A percentile compares a stretch with the other conserved stretches of the same genome.
These are phyloP conservation scores for Pseudococcus viburni DNA, from an alignment of 2,888 invertebrate species.

Conservation along the genomic window DNA sequence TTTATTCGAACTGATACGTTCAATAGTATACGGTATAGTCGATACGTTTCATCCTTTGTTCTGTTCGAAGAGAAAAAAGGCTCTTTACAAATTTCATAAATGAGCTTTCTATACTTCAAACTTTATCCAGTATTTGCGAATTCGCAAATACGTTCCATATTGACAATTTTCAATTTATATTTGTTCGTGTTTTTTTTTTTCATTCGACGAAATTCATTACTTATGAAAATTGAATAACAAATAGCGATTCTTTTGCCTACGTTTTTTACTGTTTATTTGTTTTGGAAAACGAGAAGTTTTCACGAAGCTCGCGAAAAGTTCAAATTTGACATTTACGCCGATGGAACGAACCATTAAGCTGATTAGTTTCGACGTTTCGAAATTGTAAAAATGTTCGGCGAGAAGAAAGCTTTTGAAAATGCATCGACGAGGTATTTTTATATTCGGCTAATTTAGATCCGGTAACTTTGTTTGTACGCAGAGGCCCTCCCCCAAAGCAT, in stretches of 20 bases:
- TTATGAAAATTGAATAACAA: not conserved
- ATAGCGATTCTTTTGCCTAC: not conserved
- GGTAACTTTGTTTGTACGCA: too few species aligned
- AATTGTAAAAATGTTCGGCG: not conserved
- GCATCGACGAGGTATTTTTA: too few species aligned
- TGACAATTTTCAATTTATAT: not conserved
- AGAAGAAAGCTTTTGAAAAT: too few species aligned
- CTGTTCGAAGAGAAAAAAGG: not conserved
- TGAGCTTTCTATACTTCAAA: not conserved
- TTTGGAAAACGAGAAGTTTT: not conserved
- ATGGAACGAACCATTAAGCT: not conserved
- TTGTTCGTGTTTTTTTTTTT: not conserved
- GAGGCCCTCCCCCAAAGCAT: too few species aligned
- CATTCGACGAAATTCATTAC: not conserved
- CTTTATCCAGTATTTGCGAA: not conserved
- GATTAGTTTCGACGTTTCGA: not conserved
- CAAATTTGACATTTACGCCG: not conserved
- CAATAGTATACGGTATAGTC: not conserved
- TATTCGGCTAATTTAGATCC: too few species aligned
- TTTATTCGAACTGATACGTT: conserved; percentile 11
- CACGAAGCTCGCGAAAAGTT: not conserved
- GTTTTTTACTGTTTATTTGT: not conserved
- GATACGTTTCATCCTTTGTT: not conserved
- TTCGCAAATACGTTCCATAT: not conserved
- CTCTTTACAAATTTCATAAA: not conserved